Percentiles rank a stretch among this genome's conserved stretches.
Conservation (phyloP, 1,140 invertebrate genomes). For the Solenopsis fugax region DNA sequence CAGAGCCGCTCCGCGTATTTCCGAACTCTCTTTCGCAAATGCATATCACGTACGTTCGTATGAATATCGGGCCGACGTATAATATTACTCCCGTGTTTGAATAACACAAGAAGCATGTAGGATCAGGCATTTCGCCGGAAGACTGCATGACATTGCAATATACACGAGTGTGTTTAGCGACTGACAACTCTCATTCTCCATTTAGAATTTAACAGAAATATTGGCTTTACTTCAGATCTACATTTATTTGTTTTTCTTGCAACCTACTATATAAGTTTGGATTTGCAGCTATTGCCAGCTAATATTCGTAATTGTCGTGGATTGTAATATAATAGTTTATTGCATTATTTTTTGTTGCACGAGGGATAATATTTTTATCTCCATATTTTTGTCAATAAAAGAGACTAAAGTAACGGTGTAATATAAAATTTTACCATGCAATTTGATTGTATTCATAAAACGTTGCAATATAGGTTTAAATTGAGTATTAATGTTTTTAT, state of each 20-base stretch:
- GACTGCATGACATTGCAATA: not conserved
- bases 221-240: not conserved
- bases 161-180: not conserved
- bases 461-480: not conserved
- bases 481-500: conserved; percentile 6
- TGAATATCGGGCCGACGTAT: conserved; percentile 36
- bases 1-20: not conserved
- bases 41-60: conserved; percentile 29
- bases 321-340: not conserved
- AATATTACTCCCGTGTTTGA: not conserved
- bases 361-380: not conserved
- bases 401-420: not conserved
- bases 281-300: not conserved
- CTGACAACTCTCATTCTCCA: not conserved
- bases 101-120: conserved; percentile 6
- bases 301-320: conserved; percentile 8
- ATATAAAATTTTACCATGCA: not conserved
- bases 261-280: not conserved
- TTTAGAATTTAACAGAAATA: conserved; percentile 30
- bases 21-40: not conserved
- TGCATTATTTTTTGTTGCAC: not conserved
- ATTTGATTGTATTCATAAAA: not conserved
- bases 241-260: not conserved
- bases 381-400: conserved; percentile 13
- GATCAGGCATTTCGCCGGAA: not conserved